Evolutionary conservation across 1,140 invertebrate genomes (phyloP), one percentile per base, ranked within the genome.

Genomic region (Zaprionus ornatus): DNA sequence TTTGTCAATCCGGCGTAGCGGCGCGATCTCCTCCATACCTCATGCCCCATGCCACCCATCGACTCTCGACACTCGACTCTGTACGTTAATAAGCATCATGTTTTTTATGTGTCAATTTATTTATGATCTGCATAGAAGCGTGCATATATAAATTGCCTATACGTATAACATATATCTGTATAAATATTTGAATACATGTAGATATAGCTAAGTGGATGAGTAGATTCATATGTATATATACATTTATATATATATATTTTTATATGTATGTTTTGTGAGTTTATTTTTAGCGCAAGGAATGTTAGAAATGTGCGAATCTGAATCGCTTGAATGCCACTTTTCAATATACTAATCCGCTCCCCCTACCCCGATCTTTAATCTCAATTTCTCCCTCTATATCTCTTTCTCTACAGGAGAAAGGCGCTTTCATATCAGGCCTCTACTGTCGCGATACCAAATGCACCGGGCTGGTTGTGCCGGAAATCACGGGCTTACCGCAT

Each of bases 401-500:
- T 17, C 4, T 7, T 9, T 9, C 4, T 27, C 63, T 64, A 48
- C 74, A 87, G 91, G 91, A 92, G 80, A 91, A 91, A 21, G 90
- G 90, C 15, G 78, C 91, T 45, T 92, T 67, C 54, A 90, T 92
- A 54, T 91, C 91, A 17, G 91, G 83, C 3, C 74, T 92, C 1
- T 92, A 92, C 54, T 92, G 91, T 62, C 91, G 91, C 5, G 86
- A 92, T 25, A 90, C 80, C 17, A 90, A 91, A 32, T 92, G 91
- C 74, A 61, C 54, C n/a, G 91, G 91, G 0, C 59, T 92, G 62
- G 91, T 90, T 13, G 91, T 92, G 59, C 91, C 91, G 13, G 91
- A 92, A 48, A 77, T 77, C 6, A 81, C 90, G 15, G 91, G 88
- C 0, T n/a, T 92, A 45, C 91, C 91, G 12, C 91, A 92, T 67